These are phyloP conservation scores for Tragopan temminckii DNA, from an alignment of 2,797 vertebrate species.

Conservation along the genomic window DNA sequence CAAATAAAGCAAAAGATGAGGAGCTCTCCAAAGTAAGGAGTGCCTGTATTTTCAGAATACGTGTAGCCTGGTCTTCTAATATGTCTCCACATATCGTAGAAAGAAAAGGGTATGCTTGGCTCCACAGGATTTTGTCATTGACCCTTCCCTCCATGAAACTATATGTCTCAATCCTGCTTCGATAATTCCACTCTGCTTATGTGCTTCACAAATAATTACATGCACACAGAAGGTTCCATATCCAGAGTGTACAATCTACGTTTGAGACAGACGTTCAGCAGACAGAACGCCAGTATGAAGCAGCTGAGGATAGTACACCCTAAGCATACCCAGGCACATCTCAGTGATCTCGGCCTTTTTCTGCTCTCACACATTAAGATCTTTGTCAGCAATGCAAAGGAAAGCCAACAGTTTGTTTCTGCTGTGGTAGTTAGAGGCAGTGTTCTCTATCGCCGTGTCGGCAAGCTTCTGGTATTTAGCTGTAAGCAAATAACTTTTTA, in stretches of 20 bases:
- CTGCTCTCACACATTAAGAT: not conserved
- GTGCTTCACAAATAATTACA: not conserved
- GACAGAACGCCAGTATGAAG: not conserved
- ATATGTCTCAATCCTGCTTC: not conserved
- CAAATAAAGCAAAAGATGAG: not conserved
- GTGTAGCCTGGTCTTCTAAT: fast-evolving
- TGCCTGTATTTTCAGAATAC: fast-evolving
- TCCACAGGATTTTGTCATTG: not conserved
- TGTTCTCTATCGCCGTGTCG: slow-evolving; percentile 48
- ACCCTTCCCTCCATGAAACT: fast-evolving
- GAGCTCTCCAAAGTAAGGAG: not conserved
- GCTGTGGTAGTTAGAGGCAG: not conserved
- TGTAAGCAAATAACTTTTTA: slow-evolving; percentile 64
- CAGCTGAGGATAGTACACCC: not conserved
- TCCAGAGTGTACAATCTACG: not conserved
- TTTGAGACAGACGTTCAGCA: not conserved
- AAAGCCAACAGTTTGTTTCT: not conserved
- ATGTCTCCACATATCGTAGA: fast-evolving
- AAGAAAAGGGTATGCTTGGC: not conserved
- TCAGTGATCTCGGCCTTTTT: not conserved
- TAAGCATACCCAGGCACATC: not conserved
- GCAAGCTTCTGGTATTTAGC: slow-evolving; percentile 66
- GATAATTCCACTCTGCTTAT: not conserved
- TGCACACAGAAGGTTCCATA: fast-evolving
- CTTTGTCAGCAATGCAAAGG: not conserved